Percentiles rank a stretch among this genome's conserved stretches.
phyloP scores from a whole-genome alignment of 2,113 vertebrate species.

The Corydoras maculifer region DNA sequence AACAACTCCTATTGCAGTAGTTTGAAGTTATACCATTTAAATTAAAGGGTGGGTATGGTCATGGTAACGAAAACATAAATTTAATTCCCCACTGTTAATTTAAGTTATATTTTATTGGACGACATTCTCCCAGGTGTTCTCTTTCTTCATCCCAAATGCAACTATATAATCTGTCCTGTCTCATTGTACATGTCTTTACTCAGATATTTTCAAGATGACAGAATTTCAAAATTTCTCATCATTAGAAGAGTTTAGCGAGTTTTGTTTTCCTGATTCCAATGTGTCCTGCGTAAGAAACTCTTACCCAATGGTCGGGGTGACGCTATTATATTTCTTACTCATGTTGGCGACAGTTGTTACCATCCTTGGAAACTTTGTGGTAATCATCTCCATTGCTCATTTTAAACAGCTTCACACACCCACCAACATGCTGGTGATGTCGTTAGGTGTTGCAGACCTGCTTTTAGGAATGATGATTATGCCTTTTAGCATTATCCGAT shows the following conservation, averaged over 20 bases:
- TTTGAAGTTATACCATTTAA: neutral
- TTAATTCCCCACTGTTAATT: neutral
- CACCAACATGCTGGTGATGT: slow-evolving; percentile 51
- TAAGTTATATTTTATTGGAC: slow-evolving; percentile 5
- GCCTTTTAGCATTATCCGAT: slow-evolving; percentile 48
- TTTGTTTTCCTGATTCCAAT: slow-evolving; percentile 54
- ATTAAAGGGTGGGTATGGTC: neutral
- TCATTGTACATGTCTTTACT: neutral
- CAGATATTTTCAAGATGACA: slow-evolving; percentile 1
- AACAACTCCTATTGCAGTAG: neutral
- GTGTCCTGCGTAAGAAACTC: slow-evolving; percentile 53
- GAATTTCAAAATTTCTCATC: slow-evolving; percentile 14
- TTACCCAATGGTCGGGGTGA: slow-evolving; percentile 38
- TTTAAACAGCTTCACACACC: slow-evolving; percentile 52
- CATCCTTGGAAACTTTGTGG: slow-evolving; percentile 48
- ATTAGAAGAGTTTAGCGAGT: slow-evolving; percentile 11
- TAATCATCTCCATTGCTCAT: slow-evolving; percentile 47
- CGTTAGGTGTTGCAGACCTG: slow-evolving; percentile 46
- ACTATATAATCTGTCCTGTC: neutral
- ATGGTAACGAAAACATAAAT: neutral
- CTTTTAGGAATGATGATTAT: slow-evolving; percentile 46
- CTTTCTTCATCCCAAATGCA: neutral
- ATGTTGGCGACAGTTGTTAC: slow-evolving; percentile 31
- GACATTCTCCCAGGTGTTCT: slow-evolving; percentile 7
- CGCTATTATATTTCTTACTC: slow-evolving; percentile 45